These are phyloP conservation scores for Lochmaea capreae DNA, from an alignment of 2,888 invertebrate genomes.

Conservation along the genomic window DNA sequence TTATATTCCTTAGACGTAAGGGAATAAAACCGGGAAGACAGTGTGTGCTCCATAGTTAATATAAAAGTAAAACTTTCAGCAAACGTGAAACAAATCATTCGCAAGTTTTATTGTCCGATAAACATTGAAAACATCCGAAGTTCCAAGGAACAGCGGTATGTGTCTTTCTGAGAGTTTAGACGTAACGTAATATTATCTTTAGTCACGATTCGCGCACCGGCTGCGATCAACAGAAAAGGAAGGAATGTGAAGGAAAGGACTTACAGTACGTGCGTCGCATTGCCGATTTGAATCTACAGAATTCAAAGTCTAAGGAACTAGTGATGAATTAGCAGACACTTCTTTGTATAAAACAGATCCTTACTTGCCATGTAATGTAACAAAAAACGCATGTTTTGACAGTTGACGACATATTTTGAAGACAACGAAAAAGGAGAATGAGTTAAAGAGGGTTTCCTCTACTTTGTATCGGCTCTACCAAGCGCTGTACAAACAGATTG, in stretches of 20 bases:
- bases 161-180: slow-evolving; percentile 38
- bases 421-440: too few relatives aligned
- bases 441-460: too few relatives aligned
- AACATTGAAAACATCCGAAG: slow-evolving; percentile 46
- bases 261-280: slow-evolving; percentile 61
- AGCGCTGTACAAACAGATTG: too few relatives aligned
- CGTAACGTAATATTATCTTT: slow-evolving; percentile 58
- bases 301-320: slow-evolving; percentile 47
- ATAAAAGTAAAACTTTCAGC: slow-evolving; percentile 22
- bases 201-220: slow-evolving; percentile 64
- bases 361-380: background rate
- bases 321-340: slow-evolving; percentile 4
- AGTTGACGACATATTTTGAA: background rate
- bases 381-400: background rate
- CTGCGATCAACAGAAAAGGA: slow-evolving; percentile 55
- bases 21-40: background rate
- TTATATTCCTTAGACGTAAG: too few relatives aligned
- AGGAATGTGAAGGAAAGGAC: slow-evolving; percentile 55
- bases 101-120: slow-evolving; percentile 43
- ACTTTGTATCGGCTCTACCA: too few relatives aligned
- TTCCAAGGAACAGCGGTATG: slow-evolving; percentile 49
- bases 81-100: slow-evolving; percentile 25
- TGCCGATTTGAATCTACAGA: slow-evolving; percentile 43
- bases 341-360: background rate
- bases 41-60: slow-evolving; percentile 13